Percentiles rank a stretch among this genome's conserved stretches.
These are phyloP conservation scores for Cosmopolites sordidus DNA, from an alignment of 2,888 invertebrate genomes.

Conservation along the genomic window DNA sequence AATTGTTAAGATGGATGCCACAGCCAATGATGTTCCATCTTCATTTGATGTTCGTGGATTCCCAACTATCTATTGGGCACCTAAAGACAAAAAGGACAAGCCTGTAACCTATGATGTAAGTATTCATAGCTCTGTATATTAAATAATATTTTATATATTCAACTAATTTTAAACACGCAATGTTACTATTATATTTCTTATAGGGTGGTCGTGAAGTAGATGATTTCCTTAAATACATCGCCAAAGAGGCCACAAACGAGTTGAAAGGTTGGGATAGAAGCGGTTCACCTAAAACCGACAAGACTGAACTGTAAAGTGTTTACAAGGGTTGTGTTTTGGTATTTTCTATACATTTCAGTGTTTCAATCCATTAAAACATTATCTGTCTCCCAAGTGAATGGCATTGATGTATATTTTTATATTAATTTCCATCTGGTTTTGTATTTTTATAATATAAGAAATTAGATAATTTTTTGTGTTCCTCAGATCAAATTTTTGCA, in stretches of 20 bases:
- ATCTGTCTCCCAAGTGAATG: slow-evolving; percentile 2
- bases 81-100: slow-evolving; percentile 72
- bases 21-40: slow-evolving; percentile 94
- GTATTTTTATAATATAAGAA: slow-evolving; percentile 16
- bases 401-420: slow-evolving; percentile 12
- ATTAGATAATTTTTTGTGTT: not conserved
- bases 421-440: slow-evolving; percentile 9
- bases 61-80: slow-evolving; percentile 94
- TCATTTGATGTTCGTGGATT: slow-evolving; percentile 91
- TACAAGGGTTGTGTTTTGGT: slow-evolving; percentile 13
- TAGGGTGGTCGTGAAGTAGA: slow-evolving; percentile 88
- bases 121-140: slow-evolving; percentile 20
- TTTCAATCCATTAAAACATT: slow-evolving; percentile 2
- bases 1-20: slow-evolving; percentile 97
- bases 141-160: not conserved
- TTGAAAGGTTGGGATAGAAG: slow-evolving; percentile 83
- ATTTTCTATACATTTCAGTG: slow-evolving; percentile 8
- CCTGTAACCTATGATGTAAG: slow-evolving; percentile 82
- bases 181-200: slow-evolving; percentile 35
- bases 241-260: slow-evolving; percentile 84
- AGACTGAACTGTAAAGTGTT: slow-evolving; percentile 59
- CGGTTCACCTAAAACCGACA: slow-evolving; percentile 60
- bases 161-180: no score
- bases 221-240: slow-evolving; percentile 92
- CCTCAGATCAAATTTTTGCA: slow-evolving; percentile 2